Evolutionary conservation across 1,140 invertebrate genomes (phyloP).

Genomic region (Bemisia tabaci): DNA sequence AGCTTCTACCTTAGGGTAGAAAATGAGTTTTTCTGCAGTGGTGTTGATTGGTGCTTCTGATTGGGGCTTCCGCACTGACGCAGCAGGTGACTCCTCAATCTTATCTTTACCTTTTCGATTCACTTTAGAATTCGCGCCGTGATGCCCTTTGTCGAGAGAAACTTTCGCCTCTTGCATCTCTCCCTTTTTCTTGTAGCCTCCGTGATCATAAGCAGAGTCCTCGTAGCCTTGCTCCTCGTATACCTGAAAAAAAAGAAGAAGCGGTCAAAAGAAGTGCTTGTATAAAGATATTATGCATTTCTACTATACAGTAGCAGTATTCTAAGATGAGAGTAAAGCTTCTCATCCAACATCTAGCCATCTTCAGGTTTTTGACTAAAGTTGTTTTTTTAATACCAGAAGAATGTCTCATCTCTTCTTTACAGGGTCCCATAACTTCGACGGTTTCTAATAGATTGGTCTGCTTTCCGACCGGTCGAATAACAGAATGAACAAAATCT

Average conservation of each 20-base stretch:
- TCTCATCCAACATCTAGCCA: too few species aligned
- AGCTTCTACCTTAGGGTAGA: neutral
- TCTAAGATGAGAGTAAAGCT: too few species aligned
- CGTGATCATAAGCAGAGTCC: slow-evolving; percentile 61
- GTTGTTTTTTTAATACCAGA: too few species aligned
- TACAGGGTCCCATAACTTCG: too few species aligned
- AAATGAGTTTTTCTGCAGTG: neutral
- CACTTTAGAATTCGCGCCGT: slow-evolving; percentile 7
- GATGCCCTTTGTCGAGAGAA: slow-evolving; percentile 4
- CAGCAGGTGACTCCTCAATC: neutral
- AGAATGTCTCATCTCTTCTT: too few species aligned
- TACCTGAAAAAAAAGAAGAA: slow-evolving; percentile 31
- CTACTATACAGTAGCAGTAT: too few species aligned
- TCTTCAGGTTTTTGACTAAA: too few species aligned
- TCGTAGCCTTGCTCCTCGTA: slow-evolving; percentile 67
- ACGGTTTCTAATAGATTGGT: too few species aligned
- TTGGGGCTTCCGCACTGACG: neutral
- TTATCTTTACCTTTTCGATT: neutral
- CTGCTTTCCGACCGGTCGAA: too few species aligned
- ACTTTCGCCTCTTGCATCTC: slow-evolving; percentile 27
- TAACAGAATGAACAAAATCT: too few species aligned
- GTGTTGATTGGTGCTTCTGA: neutral
- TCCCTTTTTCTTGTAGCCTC: slow-evolving; percentile 50
- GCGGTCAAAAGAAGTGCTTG: too few species aligned
- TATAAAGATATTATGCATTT: too few species aligned